Base-by-base conservation (phyloP, 2,888 invertebrate genomes). In the Pollenia angustigena region DNA sequence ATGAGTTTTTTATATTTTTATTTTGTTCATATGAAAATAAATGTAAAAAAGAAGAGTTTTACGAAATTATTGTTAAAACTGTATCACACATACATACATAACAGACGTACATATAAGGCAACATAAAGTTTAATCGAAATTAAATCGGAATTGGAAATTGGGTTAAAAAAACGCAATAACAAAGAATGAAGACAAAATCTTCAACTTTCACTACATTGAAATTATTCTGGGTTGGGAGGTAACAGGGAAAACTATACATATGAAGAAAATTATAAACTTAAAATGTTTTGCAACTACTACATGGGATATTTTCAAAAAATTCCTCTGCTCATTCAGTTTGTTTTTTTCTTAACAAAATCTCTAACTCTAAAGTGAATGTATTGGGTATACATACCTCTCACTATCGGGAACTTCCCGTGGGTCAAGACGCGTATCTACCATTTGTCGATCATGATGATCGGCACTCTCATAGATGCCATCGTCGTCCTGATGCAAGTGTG, bases 381-480 rank as follows among this genome's bases (percentile, higher is more conserved):
- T 71, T 56, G 16, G 52, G 52, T 40, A 66, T 85, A 92, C 94
- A 95, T 95, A 97, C 97, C 97, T 97, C 95, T 97, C 97, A 94
- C 97, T 97, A 93, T 97, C 97, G 90, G 97, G 97, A 89, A 96
- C 97, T 94, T 97, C 97, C 88, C 96, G 94, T 84, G 96, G 95
- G 83, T 95, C 95, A 76, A 92, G 90, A 80, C 91, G 90, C 92
- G 96, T 96, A 87, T 96, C 95, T 93, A 96, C 96, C 90, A 94
- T 94, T 91, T 95, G 94, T 58, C 90, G 90, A 91, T 96, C 96
- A 92, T 95, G 96, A 92, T 95, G 96, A 93, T 96, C 96, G 90
- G 97, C 97, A 91, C 96, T 97, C 94, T 97, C 97, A 94, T 97
- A 97, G 91, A 97, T 96, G 92, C 97, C 96, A 94, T 97, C 97